Evolutionary conservation across 2,797 vertebrate species (phyloP).

Genomic region (Cryptoprocta ferox): DNA sequence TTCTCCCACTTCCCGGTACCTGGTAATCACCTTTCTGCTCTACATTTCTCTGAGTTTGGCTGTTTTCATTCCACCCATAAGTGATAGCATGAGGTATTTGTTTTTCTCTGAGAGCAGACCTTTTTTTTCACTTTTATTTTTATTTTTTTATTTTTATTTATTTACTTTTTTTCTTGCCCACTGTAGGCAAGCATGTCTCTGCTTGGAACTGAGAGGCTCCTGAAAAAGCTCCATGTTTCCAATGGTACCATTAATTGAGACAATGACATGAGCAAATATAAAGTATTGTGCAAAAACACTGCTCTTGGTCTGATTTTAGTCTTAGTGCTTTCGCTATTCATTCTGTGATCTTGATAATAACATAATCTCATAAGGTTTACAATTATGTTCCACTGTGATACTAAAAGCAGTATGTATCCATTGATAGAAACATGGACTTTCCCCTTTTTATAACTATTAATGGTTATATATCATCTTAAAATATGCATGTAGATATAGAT

Average conservation of each 20-base stretch:
- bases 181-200: background rate
- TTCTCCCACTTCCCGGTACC: background rate
- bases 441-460: background rate
- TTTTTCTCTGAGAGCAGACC: background rate
- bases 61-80: background rate
- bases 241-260: background rate
- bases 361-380: background rate
- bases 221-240: background rate
- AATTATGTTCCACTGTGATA: background rate
- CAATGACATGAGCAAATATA: background rate
- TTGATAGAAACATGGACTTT: background rate
- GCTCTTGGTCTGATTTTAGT: background rate
- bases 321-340: background rate
- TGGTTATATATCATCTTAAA: background rate
- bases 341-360: background rate
- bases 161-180: background rate
- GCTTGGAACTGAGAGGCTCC: background rate
- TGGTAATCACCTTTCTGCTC: background rate
- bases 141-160: background rate
- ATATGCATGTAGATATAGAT: background rate
- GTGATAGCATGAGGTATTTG: background rate
- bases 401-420: background rate
- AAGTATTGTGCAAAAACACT: background rate
- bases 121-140: background rate
- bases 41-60: background rate